These are phyloP conservation scores for Morone chrysops DNA, from an alignment of 2,113 vertebrate species.

Conservation along the genomic window DNA sequence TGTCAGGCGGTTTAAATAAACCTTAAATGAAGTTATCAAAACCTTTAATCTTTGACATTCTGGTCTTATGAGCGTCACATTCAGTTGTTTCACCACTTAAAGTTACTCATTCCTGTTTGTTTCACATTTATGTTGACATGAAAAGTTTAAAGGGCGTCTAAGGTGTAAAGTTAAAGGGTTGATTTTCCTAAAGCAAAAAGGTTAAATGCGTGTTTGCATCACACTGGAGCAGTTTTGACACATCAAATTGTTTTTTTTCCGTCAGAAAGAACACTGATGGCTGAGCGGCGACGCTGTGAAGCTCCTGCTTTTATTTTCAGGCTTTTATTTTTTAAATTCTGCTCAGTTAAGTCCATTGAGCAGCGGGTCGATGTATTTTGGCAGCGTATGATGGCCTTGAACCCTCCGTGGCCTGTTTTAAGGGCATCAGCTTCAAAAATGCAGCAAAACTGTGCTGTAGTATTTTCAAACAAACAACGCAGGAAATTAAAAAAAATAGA, in stretches of 20 bases:
- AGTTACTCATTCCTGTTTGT: background rate
- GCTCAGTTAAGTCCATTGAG: background rate
- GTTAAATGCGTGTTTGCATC: background rate
- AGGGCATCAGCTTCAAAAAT: constrained; percentile 10
- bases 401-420: background rate
- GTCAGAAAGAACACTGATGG: background rate
- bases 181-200: background rate
- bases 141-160: background rate
- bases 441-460: constrained; percentile 54
- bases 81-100: constrained; percentile 13
- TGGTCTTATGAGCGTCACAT: background rate
- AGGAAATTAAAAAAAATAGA: constrained; percentile 11
- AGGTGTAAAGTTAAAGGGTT: background rate
- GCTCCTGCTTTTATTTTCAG: too few species aligned
- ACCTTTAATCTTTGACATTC: background rate
- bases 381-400: constrained; percentile 35
- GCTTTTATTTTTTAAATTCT: background rate
- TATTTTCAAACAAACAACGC: constrained; percentile 75
- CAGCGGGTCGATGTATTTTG: background rate
- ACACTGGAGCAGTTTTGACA: background rate
- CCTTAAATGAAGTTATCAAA: background rate
- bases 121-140: background rate
- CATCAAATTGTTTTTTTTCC: background rate
- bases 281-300: background rate
- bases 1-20: background rate